Percentiles rank a stretch among this genome's conserved stretches.
phyloP scores from a whole-genome alignment of 2,797 vertebrate genomes.

The Ambastaia sidthimunki region DNA sequence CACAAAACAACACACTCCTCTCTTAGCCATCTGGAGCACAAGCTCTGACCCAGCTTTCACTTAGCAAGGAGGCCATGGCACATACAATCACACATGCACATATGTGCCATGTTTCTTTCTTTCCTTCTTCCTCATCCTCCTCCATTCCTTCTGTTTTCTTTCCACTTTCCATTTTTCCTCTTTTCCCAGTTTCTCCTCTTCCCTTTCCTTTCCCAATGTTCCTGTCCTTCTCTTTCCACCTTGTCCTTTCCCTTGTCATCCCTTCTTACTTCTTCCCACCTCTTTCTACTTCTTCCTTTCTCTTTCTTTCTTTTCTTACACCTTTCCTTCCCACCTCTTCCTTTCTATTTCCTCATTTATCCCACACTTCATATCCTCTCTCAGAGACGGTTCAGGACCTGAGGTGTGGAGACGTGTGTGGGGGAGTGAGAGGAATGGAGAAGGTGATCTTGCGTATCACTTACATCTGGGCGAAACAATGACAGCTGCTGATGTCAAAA shows the following conservation, averaged over 20 bases:
- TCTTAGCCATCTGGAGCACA: constrained; percentile 58
- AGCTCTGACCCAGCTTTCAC: constrained; percentile 57
- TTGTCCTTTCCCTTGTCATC: too few species aligned
- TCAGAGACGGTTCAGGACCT: constrained; percentile 41
- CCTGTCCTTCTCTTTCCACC: not conserved
- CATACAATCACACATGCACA: constrained; percentile 36
- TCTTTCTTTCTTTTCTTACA: not conserved
- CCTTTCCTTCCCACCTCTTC: not conserved
- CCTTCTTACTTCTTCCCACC: not conserved
- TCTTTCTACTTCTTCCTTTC: too few species aligned
- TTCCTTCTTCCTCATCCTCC: not conserved
- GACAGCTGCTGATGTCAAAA: constrained; percentile 63
- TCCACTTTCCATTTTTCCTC: not conserved
- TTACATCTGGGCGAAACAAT: constrained; percentile 61
- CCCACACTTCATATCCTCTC: not conserved
- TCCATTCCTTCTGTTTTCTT: not conserved
- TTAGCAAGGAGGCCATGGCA: constrained; percentile 36
- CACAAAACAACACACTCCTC: constrained; percentile 28
- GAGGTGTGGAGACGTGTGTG: constrained; percentile 45
- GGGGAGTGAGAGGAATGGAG: constrained; percentile 56
- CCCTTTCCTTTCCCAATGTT: not conserved
- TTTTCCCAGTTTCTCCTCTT: not conserved
- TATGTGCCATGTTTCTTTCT: constrained; percentile 12
- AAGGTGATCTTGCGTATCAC: constrained; percentile 62
- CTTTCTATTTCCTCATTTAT: not conserved